Percentiles rank a stretch among this genome's conserved stretches.
Evolutionary conservation across 2,113 vertebrate genomes (phyloP).

Genomic region (Grammomys dolichurus): DNA sequence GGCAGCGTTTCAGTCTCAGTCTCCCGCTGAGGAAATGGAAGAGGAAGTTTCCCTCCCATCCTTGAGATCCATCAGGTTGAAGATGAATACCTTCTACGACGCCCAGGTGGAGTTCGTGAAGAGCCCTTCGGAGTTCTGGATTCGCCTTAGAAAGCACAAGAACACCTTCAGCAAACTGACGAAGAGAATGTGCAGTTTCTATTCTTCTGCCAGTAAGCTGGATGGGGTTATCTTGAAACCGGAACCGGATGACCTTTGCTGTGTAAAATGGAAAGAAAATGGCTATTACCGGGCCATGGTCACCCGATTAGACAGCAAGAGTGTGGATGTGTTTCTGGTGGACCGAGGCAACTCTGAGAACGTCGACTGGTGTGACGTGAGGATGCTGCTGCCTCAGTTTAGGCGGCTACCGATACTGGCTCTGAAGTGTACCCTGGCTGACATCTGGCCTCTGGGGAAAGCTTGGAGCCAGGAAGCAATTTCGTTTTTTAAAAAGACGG

Average conservation of each 20-base stretch:
- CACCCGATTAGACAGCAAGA: slow-evolving; percentile 81
- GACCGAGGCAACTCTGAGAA: slow-evolving; percentile 91
- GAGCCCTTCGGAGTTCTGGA: slow-evolving; percentile 93
- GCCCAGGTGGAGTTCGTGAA: slow-evolving; percentile 88
- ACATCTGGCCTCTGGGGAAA: slow-evolving; percentile 85
- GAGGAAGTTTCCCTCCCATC: background rate
- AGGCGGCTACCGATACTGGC: slow-evolving; percentile 89
- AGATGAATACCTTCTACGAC: slow-evolving; percentile 84
- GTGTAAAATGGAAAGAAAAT: slow-evolving; percentile 89
- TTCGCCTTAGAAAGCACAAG: slow-evolving; percentile 88
- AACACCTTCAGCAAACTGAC: slow-evolving; percentile 88
- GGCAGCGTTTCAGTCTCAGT: background rate
- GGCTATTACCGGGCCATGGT: slow-evolving; percentile 91
- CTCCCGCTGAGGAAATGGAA: background rate
- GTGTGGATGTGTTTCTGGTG: slow-evolving; percentile 89
- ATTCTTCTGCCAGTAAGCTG: slow-evolving; percentile 83
- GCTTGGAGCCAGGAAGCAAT: slow-evolving; percentile 89
- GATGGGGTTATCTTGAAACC: slow-evolving; percentile 83
- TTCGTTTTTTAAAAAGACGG: slow-evolving; percentile 90
- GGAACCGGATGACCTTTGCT: slow-evolving; percentile 90
- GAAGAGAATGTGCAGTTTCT: slow-evolving; percentile 88
- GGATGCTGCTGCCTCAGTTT: slow-evolving; percentile 88
- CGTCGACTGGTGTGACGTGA: slow-evolving; percentile 86
- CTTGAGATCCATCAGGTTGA: slow-evolving; percentile 77
- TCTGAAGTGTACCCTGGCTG: slow-evolving; percentile 90